Evolutionary conservation across 2,888 invertebrate genomes (phyloP).

Genomic region (Xestia rhomboidea): DNA sequence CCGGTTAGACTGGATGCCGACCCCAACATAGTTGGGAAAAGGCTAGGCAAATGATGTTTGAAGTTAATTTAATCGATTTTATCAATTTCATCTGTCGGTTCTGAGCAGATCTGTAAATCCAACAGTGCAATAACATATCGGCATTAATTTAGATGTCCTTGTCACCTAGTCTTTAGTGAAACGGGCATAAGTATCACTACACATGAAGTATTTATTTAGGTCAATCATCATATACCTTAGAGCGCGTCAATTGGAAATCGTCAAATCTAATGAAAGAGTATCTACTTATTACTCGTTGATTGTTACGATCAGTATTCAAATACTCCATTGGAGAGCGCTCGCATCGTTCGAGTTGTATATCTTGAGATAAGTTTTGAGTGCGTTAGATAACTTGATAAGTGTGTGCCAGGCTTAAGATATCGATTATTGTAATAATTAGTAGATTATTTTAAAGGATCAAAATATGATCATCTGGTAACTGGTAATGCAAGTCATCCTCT

Average conservation of each 20-base stretch:
- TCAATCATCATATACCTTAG: neutral
- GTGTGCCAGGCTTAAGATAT: slow-evolving; percentile 17
- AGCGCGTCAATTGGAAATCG: neutral
- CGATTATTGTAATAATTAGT: slow-evolving; percentile 17
- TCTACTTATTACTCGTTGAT: neutral
- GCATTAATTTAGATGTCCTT: no score
- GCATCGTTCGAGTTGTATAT: slow-evolving; percentile 1
- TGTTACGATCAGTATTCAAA: slow-evolving; percentile 18
- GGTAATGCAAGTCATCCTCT: neutral
- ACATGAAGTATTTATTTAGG: neutral
- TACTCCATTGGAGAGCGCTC: slow-evolving; percentile 13
- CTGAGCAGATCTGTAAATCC: no score
- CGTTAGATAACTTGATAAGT: slow-evolving; percentile 31
- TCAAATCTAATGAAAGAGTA: neutral
- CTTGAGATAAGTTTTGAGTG: slow-evolving; percentile 24
- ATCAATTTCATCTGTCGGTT: no score
- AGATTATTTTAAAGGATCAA: slow-evolving; percentile 9
- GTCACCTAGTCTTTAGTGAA: no score
- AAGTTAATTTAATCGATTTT: no score
- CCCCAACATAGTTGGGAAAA: no score
- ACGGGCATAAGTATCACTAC: no score
- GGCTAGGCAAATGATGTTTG: no score
- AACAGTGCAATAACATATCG: no score
- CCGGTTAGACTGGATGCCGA: no score
- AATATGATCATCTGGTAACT: neutral